These are phyloP conservation scores for Amblyraja radiata DNA, from an alignment of 2,797 vertebrate genomes.

Conservation along the genomic window DNA sequence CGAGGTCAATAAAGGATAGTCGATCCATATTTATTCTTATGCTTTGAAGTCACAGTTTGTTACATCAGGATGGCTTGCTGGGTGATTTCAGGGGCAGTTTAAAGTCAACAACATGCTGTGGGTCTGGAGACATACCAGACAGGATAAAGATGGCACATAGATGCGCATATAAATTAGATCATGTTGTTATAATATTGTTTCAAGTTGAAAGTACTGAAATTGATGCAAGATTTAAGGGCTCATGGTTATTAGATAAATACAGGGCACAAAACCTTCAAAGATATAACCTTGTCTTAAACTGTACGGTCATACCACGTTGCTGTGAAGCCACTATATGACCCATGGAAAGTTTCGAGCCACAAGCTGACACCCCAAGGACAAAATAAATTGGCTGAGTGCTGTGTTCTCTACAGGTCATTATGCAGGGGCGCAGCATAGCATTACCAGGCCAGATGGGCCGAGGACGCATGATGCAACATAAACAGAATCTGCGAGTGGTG, in stretches of 20 bases:
- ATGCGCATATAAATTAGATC: neutral
- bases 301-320: neutral
- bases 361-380: constrained; percentile 40
- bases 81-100: no score
- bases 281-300: neutral
- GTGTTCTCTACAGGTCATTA: constrained; percentile 72
- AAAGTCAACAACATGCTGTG: no score
- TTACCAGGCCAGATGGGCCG: constrained; percentile 66
- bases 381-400: constrained; percentile 47
- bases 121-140: no score
- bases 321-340: neutral
- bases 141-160: no score
- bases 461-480: constrained; percentile 68
- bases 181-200: neutral
- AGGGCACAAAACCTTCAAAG: neutral
- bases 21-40: no score
- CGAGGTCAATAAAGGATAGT: no score
- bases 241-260: neutral
- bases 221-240: neutral
- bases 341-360: neutral
- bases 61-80: no score
- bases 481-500: constrained; percentile 67
- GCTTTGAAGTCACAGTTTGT: no score
- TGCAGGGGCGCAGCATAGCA: constrained; percentile 77
- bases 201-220: neutral